Evolutionary conservation across 2,888 invertebrate genomes (phyloP).

Genomic region (Cristatella mucedo): DNA sequence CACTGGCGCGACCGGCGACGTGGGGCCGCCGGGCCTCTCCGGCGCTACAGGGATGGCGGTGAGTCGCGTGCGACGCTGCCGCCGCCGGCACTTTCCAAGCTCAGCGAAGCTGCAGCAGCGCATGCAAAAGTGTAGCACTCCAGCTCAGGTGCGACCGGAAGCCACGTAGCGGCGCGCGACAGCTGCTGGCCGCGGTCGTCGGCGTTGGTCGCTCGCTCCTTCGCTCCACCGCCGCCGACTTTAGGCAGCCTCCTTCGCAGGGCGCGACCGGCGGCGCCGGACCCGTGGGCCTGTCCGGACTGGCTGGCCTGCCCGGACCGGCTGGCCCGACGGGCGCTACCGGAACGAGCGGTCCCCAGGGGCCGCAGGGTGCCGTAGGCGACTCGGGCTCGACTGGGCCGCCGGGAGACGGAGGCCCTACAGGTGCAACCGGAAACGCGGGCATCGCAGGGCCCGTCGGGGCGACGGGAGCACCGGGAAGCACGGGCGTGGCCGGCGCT

Average conservation of each 20-base stretch:
- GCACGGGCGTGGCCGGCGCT: slow-evolving; percentile 6
- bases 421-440: slow-evolving; percentile 4
- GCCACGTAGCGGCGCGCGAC: too few species aligned
- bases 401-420: neutral
- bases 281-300: slow-evolving; percentile 8
- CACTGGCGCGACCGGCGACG: neutral
- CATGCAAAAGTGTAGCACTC: too few species aligned
- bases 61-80: too few species aligned
- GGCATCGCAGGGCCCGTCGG: slow-evolving; percentile 7
- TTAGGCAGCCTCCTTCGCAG: slow-evolving; percentile 4
- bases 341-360: slow-evolving; percentile 1
- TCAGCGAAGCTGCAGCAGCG: too few species aligned
- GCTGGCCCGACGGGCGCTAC: slow-evolving; percentile 5
- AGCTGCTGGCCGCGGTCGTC: too few species aligned
- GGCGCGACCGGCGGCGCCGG: slow-evolving; percentile 9
- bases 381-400: neutral
- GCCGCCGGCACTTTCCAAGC: too few species aligned
- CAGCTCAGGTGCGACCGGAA: too few species aligned
- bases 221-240: too few species aligned
- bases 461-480: slow-evolving; percentile 7
- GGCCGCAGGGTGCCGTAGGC: slow-evolving; percentile 4
- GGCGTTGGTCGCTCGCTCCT: too few species aligned
- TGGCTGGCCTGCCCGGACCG: slow-evolving; percentile 6
- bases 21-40: neutral
- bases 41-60: slow-evolving; percentile 9